Percentiles rank a stretch among this genome's conserved stretches.
These are phyloP conservation scores for Myripristis jacobus DNA, from an alignment of 2,797 vertebrate genomes.

Conservation along the genomic window DNA sequence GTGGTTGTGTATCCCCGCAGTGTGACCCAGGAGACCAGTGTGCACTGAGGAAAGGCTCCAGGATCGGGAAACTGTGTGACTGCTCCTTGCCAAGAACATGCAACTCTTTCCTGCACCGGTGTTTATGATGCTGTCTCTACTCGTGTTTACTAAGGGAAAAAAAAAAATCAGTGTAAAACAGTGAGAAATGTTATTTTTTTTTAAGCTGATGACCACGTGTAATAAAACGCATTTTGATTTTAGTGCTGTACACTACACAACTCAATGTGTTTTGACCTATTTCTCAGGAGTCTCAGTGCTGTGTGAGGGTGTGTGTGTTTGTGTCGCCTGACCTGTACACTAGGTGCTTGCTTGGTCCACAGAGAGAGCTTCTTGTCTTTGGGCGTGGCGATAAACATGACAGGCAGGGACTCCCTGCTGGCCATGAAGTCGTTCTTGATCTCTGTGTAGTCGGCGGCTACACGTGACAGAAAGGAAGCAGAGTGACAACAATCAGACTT, in stretches of 20 bases:
- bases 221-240: background rate
- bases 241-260: background rate
- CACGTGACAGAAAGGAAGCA: slow-evolving; percentile 59
- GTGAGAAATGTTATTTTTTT: background rate
- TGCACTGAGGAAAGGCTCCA: slow-evolving; percentile 81
- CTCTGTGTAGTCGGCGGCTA: slow-evolving; percentile 89
- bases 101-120: slow-evolving; percentile 83
- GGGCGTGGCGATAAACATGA: slow-evolving; percentile 94
- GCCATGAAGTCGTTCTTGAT: slow-evolving; percentile 92
- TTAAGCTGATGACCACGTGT: background rate
- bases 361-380: slow-evolving; percentile 89
- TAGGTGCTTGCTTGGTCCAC: slow-evolving; percentile 91
- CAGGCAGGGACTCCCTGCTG: slow-evolving; percentile 86
- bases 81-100: slow-evolving; percentile 81
- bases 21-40: slow-evolving; percentile 81
- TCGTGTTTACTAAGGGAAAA: background rate
- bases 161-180: background rate
- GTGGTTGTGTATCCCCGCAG: slow-evolving; percentile 55
- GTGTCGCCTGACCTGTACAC: slow-evolving; percentile 85
- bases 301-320: slow-evolving; percentile 1
- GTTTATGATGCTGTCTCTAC: slow-evolving; percentile 73
- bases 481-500: slow-evolving; percentile 52
- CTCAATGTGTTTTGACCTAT: slow-evolving; percentile 38
- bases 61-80: slow-evolving; percentile 85
- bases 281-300: background rate